These are phyloP conservation scores for Paracentrotus lividus DNA, from an alignment of 53 echinoderm and acorn worm genomes.

Conservation along the genomic window DNA sequence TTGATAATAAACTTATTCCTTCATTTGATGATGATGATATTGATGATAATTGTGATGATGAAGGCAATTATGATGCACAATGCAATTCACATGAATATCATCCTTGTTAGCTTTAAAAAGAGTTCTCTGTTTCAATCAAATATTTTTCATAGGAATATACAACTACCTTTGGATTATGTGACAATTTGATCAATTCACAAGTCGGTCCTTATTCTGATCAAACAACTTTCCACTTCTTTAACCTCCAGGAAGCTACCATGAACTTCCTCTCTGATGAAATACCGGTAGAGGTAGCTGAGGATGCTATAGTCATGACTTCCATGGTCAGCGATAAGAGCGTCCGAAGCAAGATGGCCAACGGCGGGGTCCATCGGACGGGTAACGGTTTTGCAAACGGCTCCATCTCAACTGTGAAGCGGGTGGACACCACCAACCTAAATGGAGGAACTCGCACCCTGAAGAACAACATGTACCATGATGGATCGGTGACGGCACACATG, in stretches of 20 bases:
- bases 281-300: constrained; percentile 75
- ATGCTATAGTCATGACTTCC: constrained; percentile 87
- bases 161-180: too few relatives aligned
- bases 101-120: too few relatives aligned
- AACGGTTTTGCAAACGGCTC: constrained; percentile 62
- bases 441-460: constrained; percentile 7
- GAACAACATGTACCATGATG: constrained; percentile 29
- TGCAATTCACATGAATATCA: too few relatives aligned
- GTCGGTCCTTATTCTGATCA: constrained; percentile 11
- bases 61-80: constrained; percentile 34
- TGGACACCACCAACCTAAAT: constrained; percentile 62
- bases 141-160: too few relatives aligned
- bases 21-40: not conserved
- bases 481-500: constrained; percentile 18
- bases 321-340: constrained; percentile 79
- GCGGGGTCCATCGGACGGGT: constrained; percentile 16
- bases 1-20: constrained; percentile 5
- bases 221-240: not conserved
- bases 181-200: too few relatives aligned
- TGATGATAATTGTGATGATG: constrained; percentile 39
- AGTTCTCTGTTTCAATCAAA: not conserved
- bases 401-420: constrained; percentile 28
- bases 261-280: constrained; percentile 87
- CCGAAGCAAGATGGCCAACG: constrained; percentile 45
- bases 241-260: constrained; percentile 82